Evolutionary conservation across 1,140 invertebrate genomes (phyloP), one percentile per base, ranked within the genome.

Genomic region (Anastrepha ludens): DNA sequence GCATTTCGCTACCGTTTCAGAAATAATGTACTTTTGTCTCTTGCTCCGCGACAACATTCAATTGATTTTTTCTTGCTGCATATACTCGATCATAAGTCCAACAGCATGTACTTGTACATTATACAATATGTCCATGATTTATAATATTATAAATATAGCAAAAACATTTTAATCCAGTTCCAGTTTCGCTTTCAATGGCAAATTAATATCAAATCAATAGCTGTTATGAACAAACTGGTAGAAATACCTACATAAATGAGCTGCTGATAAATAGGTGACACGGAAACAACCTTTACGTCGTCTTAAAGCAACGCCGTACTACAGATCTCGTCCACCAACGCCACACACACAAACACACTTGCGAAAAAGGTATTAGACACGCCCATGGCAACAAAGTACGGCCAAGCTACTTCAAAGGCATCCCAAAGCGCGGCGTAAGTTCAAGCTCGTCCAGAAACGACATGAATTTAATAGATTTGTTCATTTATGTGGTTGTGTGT

Each of bases 161-260:
- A 55, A 20, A n/a, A 81, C 9, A 74, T 44, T 47, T 81, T 81
- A 55, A 81, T 81, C 67, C 47, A 81, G 47, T 81, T 55, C 74
- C 44, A 55, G 74, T 81, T 81, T 50, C 55, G 41, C 47, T 55
- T 81, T 81, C 74, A 81, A 81, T 81, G 74, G 74, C 74, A 55
- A 81, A 81, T 81, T 50, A 58, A 81, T 81, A 55, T 29, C 74
- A 50, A 81, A 81, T 81, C 74, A 11, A 58, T 81, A 9, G 47
- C 47, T 55, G 41, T 55, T 20, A n/a, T 15, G 47, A 4, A 1
- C 15, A 41, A 47, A 4, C 15, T 39, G 15, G 15, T n/a, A n/a
- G 67, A 74, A 74, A 74, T 74, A 74, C 41, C 67, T 74, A 47
- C 74, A 81, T 81, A 81, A 81, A 81, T 81, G 47, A n/a, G 3